Evolutionary conservation across 1,140 invertebrate genomes (phyloP).

Genomic region (Aphidius ervi): DNA sequence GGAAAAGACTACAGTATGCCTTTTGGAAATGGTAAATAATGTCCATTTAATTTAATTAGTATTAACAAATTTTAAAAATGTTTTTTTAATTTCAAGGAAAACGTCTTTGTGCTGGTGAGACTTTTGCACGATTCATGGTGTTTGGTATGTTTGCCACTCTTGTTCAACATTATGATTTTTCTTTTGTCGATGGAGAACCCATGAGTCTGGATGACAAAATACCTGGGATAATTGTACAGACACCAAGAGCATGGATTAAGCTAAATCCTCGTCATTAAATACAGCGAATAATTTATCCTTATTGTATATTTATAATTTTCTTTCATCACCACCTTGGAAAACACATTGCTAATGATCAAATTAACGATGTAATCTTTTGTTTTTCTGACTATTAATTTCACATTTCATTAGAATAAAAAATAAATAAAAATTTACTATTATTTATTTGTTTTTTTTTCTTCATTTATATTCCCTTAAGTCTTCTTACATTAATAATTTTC

Average conservation of each 20-base stretch:
- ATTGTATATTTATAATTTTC: no score
- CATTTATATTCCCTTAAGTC: no score
- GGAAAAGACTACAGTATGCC: slow-evolving; percentile 51
- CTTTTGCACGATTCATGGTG: slow-evolving; percentile 63
- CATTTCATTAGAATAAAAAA: no score
- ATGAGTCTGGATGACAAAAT: slow-evolving; percentile 40
- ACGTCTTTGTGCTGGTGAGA: slow-evolving; percentile 69
- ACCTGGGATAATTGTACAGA: slow-evolving; percentile 38
- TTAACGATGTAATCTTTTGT: no score
- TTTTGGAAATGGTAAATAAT: slow-evolving; percentile 56
- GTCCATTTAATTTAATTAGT: not conserved
- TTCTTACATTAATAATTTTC: no score
- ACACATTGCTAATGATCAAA: no score
- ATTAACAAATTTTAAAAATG: not conserved
- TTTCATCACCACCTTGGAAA: no score
- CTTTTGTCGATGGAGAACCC: slow-evolving; percentile 39
- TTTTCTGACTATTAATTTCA: no score
- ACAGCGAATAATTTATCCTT: no score
- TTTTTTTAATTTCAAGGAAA: slow-evolving; percentile 53
- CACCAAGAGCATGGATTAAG: slow-evolving; percentile 45
- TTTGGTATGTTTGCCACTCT: slow-evolving; percentile 63
- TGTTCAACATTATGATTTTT: slow-evolving; percentile 61
- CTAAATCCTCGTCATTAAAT: slow-evolving; percentile 21
- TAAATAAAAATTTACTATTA: no score
- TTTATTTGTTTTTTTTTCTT: no score